A percentile compares a stretch with the other conserved stretches of the same genome.
Conservation (phyloP, 2,888 invertebrate species). For the Imbricaverruca yamaguchii region DNA sequence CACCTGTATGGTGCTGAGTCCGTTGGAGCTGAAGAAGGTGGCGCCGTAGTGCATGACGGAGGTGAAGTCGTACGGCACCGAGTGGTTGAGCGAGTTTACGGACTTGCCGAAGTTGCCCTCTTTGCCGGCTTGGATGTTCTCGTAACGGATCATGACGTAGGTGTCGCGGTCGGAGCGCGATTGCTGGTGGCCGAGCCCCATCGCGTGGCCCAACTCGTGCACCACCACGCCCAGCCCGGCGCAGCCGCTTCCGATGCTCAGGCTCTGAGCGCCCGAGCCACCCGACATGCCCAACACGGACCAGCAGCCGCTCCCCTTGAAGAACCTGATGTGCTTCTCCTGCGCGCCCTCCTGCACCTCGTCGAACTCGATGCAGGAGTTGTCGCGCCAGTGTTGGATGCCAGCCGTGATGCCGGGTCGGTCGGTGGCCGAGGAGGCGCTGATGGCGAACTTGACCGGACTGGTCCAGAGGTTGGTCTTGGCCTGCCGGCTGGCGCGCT, state of each 20-base stretch:
- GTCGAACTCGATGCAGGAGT: conserved; percentile 23
- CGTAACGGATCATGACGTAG: conserved; percentile 23
- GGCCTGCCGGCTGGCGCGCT: neutral
- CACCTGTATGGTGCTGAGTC: conserved; percentile 16
- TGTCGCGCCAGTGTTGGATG: neutral
- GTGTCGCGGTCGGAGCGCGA: conserved; percentile 24
- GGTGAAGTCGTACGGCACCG: conserved; percentile 27
- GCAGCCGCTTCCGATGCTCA: conserved; percentile 22
- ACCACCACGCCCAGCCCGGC: conserved; percentile 17
- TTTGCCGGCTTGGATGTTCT: neutral
- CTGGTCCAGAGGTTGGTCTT: neutral
- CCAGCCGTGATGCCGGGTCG: neutral
- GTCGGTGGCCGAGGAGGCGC: neutral
- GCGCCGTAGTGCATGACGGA: conserved; percentile 28
- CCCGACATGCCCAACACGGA: neutral
- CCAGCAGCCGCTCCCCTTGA: conserved; percentile 22
- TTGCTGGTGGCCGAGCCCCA: conserved; percentile 26
- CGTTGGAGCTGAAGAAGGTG: conserved; percentile 4
- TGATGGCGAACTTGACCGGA: conserved; percentile 1
- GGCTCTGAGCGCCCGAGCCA: neutral
- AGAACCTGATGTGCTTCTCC: neutral
- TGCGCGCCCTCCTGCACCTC: neutral
- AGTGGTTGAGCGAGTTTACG: neutral
- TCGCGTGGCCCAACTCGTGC: conserved; percentile 22
- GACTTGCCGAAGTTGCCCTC: neutral